Base-by-base conservation (phyloP, 1,140 invertebrate genomes). In the Heliconius hewitsoni region DNA sequence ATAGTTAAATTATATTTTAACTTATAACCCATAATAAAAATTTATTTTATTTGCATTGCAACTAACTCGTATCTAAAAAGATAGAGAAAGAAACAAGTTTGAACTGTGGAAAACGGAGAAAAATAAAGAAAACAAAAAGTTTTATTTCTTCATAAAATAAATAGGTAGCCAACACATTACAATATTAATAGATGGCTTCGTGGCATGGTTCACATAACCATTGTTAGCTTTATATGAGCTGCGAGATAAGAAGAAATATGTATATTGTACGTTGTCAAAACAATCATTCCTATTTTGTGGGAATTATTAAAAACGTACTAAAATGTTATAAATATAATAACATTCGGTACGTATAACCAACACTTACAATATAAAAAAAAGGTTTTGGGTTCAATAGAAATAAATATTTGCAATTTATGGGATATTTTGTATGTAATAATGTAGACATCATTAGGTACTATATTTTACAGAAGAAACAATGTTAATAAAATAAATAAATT, bases 191-290 rank as follows among this genome's bases (percentile, higher is more conserved):
- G 55, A 66, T 30, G 8, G 1, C 27, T 27, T 66, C 8, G 23
- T 66, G 60, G 23, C 60, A 66, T 66, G 60, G 23, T 66, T 66
- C 60, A 66, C 60, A 66, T 66, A 30, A 27, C 3, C 27, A 66
- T 66, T 66, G 60, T 66, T 66, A 66, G 13, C 60, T 27, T 30
- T 66, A 60, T 8, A n/a, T n/a, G n/a, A n/a, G n/a, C n/a, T n/a
- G n/a, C n/a, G 55, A 66, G 60, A 30, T 66, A 30, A 66, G 60
- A 66, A 66, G 27, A 66, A 66, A 30, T 66, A 66, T 30, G n/a
- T 57, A 23, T 16, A 55, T 55, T 55, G 52, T 57, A 23, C 55
- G n/a, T 27, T 27, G 23, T 66, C 60, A 27, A 27, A 66, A 66
- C 27, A 66, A 66, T 66, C 16, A 66, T 66, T 30, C 9, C 27